Evolutionary conservation across 2,888 invertebrate species (phyloP), one percentile per base, ranked within the genome.

Genomic region (Polia nebulosa): DNA sequence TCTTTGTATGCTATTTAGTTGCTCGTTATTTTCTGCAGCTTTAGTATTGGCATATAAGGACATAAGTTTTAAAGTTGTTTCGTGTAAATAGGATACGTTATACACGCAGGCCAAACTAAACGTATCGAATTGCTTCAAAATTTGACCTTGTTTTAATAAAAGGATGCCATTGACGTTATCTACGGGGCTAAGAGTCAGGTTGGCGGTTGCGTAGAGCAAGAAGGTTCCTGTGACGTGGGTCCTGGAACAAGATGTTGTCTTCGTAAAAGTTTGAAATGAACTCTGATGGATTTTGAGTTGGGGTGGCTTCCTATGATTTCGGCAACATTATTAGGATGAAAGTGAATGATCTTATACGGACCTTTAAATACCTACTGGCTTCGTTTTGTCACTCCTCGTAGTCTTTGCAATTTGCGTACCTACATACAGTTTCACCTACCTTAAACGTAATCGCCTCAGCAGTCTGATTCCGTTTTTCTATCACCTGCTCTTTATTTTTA

Each of bases 231-330:
- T 25, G 49, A 29, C 22, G 49, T 29, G 27, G 49, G 49, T 29
- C 49, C 49, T 49, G 49, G 49, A 49, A 49, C 49, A 49, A 49
- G 49, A 29, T 49, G 49, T 27, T 22, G 49, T 49, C 49, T 49
- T 27, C 49, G 49, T 49, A 49, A 27, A 29, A 49, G 49, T 27
- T 49, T 49, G 27, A 29, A 49, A 17, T 29, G 29, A 29, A 49
- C 49, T 27, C 49, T 27, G 22, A 49, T 49, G 3, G 49, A 49
- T 49, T 49, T 49, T 6, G 49, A 47, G 8, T 47, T 47, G 8
- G 47, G 29, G 29, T 29, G 29, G 29, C 29, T 29, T 29, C 29
- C 29, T 29, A 29, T 29, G 29, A 29, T 29, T 47, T 47, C 47
- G 20, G 49, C 49, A 15, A 49, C 17, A 27, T 49, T 49, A 6